A percentile compares a stretch with the other conserved stretches of the same genome.
Conservation (phyloP, 2,888 invertebrate species). For the Stegana nigrithorax region DNA sequence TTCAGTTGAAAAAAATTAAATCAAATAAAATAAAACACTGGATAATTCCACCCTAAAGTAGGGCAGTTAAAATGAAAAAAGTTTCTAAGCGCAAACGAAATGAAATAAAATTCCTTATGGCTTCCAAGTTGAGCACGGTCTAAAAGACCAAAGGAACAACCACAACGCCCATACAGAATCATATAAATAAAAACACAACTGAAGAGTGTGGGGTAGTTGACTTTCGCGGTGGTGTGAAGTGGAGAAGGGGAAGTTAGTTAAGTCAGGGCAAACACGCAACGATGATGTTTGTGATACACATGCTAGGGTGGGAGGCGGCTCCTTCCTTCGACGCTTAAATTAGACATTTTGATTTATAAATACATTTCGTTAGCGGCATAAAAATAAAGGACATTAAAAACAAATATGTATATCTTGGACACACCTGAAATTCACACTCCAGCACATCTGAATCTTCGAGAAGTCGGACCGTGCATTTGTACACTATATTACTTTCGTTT, state of each 20-base stretch:
- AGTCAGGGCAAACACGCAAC: background rate
- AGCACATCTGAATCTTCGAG: slow-evolving; percentile 91
- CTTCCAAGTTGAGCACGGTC: background rate
- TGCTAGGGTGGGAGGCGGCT: background rate
- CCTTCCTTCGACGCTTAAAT: background rate
- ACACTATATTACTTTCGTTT: slow-evolving; percentile 81
- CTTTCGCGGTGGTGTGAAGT: background rate
- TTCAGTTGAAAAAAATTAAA: too few species aligned
- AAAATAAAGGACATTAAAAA: slow-evolving; percentile 12
- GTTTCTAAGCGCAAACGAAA: background rate
- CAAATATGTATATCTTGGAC: slow-evolving; percentile 19
- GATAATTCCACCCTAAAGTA: slow-evolving; percentile 8
- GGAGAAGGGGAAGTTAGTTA: background rate
- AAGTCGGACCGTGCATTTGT: slow-evolving; percentile 88
- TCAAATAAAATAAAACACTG: too few species aligned
- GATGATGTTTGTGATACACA: background rate
- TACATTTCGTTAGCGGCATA: background rate
- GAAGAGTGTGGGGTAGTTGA: background rate
- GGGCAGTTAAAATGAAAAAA: background rate
- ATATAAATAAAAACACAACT: slow-evolving; percentile 16
- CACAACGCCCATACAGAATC: slow-evolving; percentile 17
- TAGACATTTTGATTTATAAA: slow-evolving; percentile 18
- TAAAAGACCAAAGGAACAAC: background rate
- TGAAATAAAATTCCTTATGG: slow-evolving; percentile 8
- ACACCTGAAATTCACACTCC: slow-evolving; percentile 92